Base-by-base conservation (phyloP, 2,888 invertebrate genomes). In the Neuroscelio doddi region DNA sequence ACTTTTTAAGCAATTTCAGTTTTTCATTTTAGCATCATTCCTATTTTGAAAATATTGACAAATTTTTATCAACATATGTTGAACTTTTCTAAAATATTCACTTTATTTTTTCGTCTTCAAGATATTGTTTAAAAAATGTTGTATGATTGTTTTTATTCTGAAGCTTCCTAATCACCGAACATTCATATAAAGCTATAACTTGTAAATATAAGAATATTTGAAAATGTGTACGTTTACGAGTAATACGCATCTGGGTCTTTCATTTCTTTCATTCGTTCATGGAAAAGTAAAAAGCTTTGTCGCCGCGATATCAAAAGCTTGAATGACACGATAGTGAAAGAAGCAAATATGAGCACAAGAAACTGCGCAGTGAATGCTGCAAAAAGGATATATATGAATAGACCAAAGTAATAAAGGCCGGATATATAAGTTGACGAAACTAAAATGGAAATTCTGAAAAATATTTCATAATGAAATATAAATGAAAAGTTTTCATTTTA, bases 261-360 rank as follows among this genome's bases (percentile, higher is more conserved):
- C 10, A 9, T 5, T 2, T 3, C 30, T 30, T 30, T 10, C 30
- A 30, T 5, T 10, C 30, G 30, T 64, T 74, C 70, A 66, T 68
- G 68, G 68, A 73, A 73, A 74, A 75, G 73, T 76, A 76, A 77
- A 76, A 74, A 77, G 76, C 76, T 78, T 77, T 78, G 76, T 78
- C 75, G 75, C 68, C 69, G 69, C 69, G 74, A 70, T 74, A 78
- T 79, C 74, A 77, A 79, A 78, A 80, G 77, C 80, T 77, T 74
- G 77, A 77, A 80, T 75, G 76, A 77, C 72, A 74, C 74, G 71
- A 72, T 73, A 77, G 74, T 76, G 78, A 79, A 79, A 78, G 79
- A 77, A 75, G 73, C 70, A 75, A 78, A 76, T 79, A 79, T 79
- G 74, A 77, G 76, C 73, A 76, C 73, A 75, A 78, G 77, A 77